Base-by-base conservation (phyloP, 1,140 invertebrate species). In the Aphaenogaster ashmeadi region DNA sequence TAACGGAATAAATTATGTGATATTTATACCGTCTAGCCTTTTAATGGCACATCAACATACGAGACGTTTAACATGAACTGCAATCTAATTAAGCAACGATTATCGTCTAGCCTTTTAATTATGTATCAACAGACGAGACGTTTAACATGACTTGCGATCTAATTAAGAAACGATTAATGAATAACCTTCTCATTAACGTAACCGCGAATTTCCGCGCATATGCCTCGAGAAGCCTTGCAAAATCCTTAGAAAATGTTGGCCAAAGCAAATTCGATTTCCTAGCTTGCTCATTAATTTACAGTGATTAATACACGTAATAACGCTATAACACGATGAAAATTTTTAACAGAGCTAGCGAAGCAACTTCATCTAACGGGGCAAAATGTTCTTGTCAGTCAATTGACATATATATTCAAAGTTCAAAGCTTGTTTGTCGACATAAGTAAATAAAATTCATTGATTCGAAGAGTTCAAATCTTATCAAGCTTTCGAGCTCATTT, bases 101-200 rank as follows among this genome's bases (percentile, higher is more conserved):
- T 13, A 21, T 69, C 66, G 5, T 47, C 4, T 47, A 36, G 60
- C 60, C 33, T 27, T 27, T 47, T n/a, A 15, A 47, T 36, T 44
- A 11, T 41, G 27, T 15, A 9, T n/a, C 36, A 11, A 67, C 7
- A 38, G 18, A 54, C 5, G 15, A 78, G 41, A 33, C 4, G 21
- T 78, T 36, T 50, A 80, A 80, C 7, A 15, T 5, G 0, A 67
- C 1, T n/a, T 52, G 18, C 60, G 11, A 66, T 67, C 33, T 52
- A 80, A 80, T 80, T 80, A 80, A 38, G n/a, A 36, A 50, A 21
- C 7, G 33, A 67, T 38, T 52, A 80, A 80, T 80, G 52, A 80
- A 67, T 52, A 50, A 50, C 8, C n/a, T 52, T 18, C 11, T 8
- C 33, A 13, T 4, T 67, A 52, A 21, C n/a, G 33, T 13, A 38